Evolutionary conservation across 2,113 vertebrate genomes (phyloP).

Genomic region (Bufo bufo): DNA sequence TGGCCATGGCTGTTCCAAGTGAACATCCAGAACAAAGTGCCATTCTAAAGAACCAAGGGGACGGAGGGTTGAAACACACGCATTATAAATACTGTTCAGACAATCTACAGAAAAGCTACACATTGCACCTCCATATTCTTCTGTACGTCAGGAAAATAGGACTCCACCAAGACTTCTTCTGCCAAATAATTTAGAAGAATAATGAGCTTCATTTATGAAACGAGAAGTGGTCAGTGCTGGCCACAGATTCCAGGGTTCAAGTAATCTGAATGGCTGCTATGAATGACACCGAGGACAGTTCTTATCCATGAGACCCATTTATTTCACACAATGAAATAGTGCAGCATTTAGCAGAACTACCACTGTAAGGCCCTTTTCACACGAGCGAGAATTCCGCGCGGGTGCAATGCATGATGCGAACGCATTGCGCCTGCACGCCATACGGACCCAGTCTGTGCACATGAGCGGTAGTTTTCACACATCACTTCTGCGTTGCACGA

Average conservation of each 20-base stretch:
- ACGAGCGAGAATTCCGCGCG: no score
- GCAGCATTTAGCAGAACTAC: neutral
- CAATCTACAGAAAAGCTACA: neutral
- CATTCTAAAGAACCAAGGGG: neutral
- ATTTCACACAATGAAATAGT: neutral
- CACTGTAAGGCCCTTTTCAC: no score
- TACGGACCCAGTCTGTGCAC: no score
- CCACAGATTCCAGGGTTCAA: neutral
- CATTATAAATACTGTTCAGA: constrained; percentile 11
- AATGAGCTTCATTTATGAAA: neutral
- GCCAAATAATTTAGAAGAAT: neutral
- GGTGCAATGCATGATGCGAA: no score
- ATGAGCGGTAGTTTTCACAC: no score
- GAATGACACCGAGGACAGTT: neutral
- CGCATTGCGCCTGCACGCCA: no score
- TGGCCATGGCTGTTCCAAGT: neutral
- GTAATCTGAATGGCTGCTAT: neutral
- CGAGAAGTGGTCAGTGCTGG: neutral
- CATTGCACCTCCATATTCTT: neutral
- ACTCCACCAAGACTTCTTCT: neutral
- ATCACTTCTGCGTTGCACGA: no score
- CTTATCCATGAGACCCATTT: neutral
- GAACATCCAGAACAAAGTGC: neutral
- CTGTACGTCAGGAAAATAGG: neutral
- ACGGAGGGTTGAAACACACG: neutral